Base-by-base conservation (phyloP, 53 echinoderm and acorn worm genomes). In the Paracentrotus lividus region DNA sequence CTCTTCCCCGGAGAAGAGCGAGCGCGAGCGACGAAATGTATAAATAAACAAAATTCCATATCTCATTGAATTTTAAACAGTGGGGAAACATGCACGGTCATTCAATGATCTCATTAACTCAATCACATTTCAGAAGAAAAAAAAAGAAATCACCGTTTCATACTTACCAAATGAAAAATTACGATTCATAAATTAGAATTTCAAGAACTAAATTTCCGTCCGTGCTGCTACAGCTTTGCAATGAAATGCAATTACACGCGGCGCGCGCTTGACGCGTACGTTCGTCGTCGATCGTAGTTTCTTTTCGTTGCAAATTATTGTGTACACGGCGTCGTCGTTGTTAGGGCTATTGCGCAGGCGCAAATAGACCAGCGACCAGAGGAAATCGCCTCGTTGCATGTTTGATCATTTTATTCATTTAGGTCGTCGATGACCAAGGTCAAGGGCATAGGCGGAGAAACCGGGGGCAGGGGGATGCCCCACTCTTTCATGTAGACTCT, bases 281-380 rank as follows among this genome's bases (percentile, higher is more conserved):
- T 91, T 54, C 92, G 77, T 91, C 69, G n/a, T 56, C 78, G 10
- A 47, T 38, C 38, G 49, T 57, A 69, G 20, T 32, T 10, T 26
- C 66, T 64, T 65, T 42, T 27, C 53, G 5, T 44, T 44, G 32
- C 66, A 40, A 65, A 29, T 92, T 78, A 55, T 42, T 34, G 33
- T 13, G 18, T 38, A 36, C 18, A 72, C 92, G 54, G 84, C 81
- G 58, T 77, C 92, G 92, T 36, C 92, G 92, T 92, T 92, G 92
- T 92, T 58, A 92, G 84, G 92, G 92, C 36, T 51, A 20, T 5
- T 92, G 92, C 78, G 44, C 92, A 92, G 4, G 92, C 78, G 84
- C 92, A 42, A 2, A 56, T 49, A 26, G 43, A 18, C 54, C n/a
- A n/a, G n/a, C n/a, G n/a, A n/a, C n/a, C n/a, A n/a, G n/a, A n/a